These are phyloP conservation scores for Sussaba pulchella DNA, from an alignment of 2,888 invertebrate genomes.

Conservation along the genomic window DNA sequence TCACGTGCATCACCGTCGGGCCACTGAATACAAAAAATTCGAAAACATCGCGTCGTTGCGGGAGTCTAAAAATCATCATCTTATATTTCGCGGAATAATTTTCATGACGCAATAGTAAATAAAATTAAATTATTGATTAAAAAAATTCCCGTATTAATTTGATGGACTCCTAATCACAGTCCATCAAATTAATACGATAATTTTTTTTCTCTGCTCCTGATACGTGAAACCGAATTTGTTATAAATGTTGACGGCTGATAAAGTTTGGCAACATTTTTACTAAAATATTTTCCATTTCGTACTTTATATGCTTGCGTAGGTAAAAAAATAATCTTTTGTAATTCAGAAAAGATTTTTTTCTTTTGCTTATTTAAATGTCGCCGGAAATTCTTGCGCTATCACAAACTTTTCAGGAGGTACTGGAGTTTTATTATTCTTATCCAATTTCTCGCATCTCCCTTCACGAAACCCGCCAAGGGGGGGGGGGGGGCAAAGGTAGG, in stretches of 20 bases:
- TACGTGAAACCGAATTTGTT: too few relatives aligned
- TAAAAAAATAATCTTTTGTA: too few relatives aligned
- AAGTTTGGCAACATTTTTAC: neutral
- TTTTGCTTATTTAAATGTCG: neutral
- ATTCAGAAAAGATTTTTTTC: too few relatives aligned
- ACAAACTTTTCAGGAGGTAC: neutral
- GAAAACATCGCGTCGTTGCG: slow-evolving; percentile 8
- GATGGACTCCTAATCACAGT: too few relatives aligned
- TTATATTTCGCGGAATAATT: too few relatives aligned
- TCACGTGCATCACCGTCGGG: neutral
- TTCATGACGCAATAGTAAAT: too few relatives aligned
- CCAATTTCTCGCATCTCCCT: slow-evolving; percentile 13
- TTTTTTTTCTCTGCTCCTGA: too few relatives aligned
- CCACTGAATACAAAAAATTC: neutral
- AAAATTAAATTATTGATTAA: too few relatives aligned
- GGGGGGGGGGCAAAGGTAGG: slow-evolving; percentile 3
- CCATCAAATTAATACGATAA: too few relatives aligned
- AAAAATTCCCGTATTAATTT: too few relatives aligned
- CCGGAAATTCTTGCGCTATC: neutral
- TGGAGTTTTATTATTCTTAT: slow-evolving; percentile 19
- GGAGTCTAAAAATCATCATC: too few relatives aligned
- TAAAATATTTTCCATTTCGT: neutral
- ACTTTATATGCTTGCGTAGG: too few relatives aligned
- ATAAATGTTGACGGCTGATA: neutral
- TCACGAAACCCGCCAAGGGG: slow-evolving; percentile 14